A percentile compares a stretch with the other conserved stretches of the same genome.
These are phyloP conservation scores for Acanthis flammea DNA, from an alignment of 2,797 vertebrate genomes.

Conservation along the genomic window DNA sequence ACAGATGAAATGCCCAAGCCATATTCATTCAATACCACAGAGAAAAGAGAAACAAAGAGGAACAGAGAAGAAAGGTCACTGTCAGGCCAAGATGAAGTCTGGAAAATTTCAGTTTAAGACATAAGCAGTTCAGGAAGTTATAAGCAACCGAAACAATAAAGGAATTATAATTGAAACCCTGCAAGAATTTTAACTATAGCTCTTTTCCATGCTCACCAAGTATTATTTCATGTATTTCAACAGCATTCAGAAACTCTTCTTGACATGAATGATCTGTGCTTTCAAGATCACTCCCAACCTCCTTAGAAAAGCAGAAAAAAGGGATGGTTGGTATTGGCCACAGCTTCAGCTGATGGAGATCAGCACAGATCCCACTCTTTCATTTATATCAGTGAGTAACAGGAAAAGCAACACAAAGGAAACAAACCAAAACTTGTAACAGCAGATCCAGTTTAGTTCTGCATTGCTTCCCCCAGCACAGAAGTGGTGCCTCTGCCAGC, in stretches of 20 bases:
- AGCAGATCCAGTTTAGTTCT: neutral
- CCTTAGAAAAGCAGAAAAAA: neutral
- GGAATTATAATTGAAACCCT: neutral
- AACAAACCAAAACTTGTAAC: neutral
- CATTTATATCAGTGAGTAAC: neutral
- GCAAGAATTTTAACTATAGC: neutral
- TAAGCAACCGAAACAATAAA: conserved; percentile 40
- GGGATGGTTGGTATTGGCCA: neutral
- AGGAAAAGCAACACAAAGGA: neutral
- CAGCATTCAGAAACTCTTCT: neutral
- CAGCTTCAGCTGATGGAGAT: neutral
- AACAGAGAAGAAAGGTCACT: conserved; percentile 38
- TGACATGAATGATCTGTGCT: neutral
- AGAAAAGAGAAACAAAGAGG: conserved; percentile 40
- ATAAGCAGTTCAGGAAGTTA: conserved; percentile 13
- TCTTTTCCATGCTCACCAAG: neutral
- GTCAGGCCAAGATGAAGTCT: conserved; percentile 42
- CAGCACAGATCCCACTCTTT: neutral
- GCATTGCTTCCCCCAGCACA: no score
- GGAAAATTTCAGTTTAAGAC: conserved; percentile 30
- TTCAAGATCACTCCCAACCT: neutral
- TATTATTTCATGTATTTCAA: neutral
- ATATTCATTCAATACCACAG: neutral
- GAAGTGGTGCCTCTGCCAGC: neutral
- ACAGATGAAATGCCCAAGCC: neutral